Base-by-base conservation (phyloP, 2,797 vertebrate species). In the Diplodus puntazzo region DNA sequence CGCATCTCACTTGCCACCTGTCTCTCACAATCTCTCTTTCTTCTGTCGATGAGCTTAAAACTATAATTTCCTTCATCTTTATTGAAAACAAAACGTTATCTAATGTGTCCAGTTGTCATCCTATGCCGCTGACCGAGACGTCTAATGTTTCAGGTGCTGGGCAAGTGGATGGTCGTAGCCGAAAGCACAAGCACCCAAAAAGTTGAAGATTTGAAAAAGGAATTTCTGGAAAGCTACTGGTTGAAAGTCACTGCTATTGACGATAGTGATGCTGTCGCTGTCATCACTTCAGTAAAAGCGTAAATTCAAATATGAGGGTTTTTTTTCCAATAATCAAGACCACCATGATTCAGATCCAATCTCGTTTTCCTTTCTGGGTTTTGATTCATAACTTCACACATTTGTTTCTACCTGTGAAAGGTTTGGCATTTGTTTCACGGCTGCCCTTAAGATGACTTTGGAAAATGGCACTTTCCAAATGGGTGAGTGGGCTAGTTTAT, bases 121-220 rank as follows among this genome's bases (percentile, higher is more conserved):
- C 23, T 23, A 9, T 20, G 2, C 17, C 21, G 45, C 30, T 76
- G 49, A 76, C 14, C 4, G 27, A 16, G 6, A 21, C 2, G 0
- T 4, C 5, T 1, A 77, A 5, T 70, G 12, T 81, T 87, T 39
- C 63, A 92, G 89, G 53, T 92, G 25, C 61, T 91, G 53, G 91
- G 88, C 1, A 86, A 25, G 25, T 93, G 91, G 90, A 82, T 2
- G 1, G 1, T 7, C 13, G 8, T 76, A 4, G 87, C 1, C 42
- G 86, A 88, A 11, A 74, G 48, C 68, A 48, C 58, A 4, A 3
- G 25, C 59, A 0, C 2, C 13, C 3, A 0, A 3, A 1, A 1
- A 11, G 1, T 1, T 10, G 8, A 27, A 6, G 1, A 1, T 0
- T 0, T 73, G 0, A 53, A 2, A 1, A 17, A 27, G 5, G 53